A percentile compares a stretch with the other conserved stretches of the same genome.
Evolutionary conservation across 2,797 vertebrate genomes (phyloP).

Genomic region (Jordanella pulchra): DNA sequence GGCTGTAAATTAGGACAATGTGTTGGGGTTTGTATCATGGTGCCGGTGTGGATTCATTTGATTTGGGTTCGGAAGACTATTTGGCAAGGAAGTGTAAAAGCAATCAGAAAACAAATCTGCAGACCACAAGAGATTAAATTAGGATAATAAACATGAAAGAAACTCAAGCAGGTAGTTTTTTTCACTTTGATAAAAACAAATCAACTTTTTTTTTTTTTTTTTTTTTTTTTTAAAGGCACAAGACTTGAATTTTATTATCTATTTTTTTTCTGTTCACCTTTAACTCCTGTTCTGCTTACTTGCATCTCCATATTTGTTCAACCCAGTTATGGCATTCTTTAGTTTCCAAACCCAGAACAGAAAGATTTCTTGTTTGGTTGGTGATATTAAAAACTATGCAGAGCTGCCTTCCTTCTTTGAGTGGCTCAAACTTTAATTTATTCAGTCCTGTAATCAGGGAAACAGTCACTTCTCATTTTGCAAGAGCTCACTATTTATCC

Average conservation of each 20-base stretch:
- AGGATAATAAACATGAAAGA: neutral
- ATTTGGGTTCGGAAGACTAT: neutral
- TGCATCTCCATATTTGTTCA: neutral
- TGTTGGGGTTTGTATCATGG: neutral
- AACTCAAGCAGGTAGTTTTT: neutral
- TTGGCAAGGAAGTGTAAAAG: neutral
- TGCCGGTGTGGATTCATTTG: neutral
- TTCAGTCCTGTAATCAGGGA: slow-evolving; percentile 7
- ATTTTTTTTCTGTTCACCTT: neutral
- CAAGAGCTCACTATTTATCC: slow-evolving; percentile 49
- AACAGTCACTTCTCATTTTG: slow-evolving; percentile 9
- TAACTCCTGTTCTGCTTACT: neutral
- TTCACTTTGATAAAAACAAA: neutral
- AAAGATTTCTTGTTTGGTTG: slow-evolving; percentile 24
- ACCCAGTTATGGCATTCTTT: neutral
- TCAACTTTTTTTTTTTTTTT: too few relatives aligned
- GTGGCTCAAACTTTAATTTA: neutral
- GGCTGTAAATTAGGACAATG: neutral
- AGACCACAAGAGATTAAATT: neutral
- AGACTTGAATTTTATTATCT: neutral
- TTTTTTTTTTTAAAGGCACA: too few relatives aligned
- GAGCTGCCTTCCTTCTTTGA: slow-evolving; percentile 37
- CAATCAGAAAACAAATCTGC: neutral
- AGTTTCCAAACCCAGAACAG: slow-evolving; percentile 15
- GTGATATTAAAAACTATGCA: slow-evolving; percentile 61